Evolutionary conservation across 2,113 vertebrate species (phyloP).

Genomic region (Nesogale talazaci): DNA sequence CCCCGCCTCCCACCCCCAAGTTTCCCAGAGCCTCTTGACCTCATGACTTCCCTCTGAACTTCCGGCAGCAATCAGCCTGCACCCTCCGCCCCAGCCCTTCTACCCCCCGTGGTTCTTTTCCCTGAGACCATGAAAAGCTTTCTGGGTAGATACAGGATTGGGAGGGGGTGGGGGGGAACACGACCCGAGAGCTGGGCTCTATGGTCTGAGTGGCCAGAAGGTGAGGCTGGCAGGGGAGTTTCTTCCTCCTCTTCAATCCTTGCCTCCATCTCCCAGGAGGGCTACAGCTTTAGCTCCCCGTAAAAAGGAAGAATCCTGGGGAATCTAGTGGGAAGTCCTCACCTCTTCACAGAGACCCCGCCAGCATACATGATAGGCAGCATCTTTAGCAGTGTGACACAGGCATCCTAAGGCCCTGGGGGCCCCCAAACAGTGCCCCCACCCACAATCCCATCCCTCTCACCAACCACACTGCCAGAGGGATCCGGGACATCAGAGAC

Average conservation of each 20-base stretch:
- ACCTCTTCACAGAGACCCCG: background rate
- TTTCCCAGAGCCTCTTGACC: background rate
- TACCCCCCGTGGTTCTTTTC: background rate
- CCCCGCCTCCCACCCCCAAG: too few species aligned
- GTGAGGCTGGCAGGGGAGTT: background rate
- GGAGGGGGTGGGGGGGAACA: background rate
- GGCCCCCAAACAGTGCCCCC: background rate
- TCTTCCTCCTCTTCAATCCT: background rate
- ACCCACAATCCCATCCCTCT: background rate
- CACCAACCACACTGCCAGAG: background rate
- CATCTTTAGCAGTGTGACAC: background rate
- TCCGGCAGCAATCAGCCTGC: background rate
- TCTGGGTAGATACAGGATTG: background rate
- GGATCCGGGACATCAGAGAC: background rate
- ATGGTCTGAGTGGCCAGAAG: background rate
- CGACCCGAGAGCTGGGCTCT: background rate
- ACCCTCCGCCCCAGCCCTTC: too few species aligned
- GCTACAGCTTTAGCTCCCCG: background rate
- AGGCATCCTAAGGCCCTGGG: background rate
- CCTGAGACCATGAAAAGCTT: background rate
- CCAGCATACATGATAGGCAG: background rate
- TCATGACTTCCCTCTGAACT: background rate
- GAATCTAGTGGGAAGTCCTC: background rate
- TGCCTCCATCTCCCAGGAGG: background rate
- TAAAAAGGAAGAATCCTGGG: background rate